A percentile compares a stretch with the other conserved stretches of the same genome.
Conservation (phyloP, 2,888 invertebrate species). For the Podotricha telesiphe region DNA sequence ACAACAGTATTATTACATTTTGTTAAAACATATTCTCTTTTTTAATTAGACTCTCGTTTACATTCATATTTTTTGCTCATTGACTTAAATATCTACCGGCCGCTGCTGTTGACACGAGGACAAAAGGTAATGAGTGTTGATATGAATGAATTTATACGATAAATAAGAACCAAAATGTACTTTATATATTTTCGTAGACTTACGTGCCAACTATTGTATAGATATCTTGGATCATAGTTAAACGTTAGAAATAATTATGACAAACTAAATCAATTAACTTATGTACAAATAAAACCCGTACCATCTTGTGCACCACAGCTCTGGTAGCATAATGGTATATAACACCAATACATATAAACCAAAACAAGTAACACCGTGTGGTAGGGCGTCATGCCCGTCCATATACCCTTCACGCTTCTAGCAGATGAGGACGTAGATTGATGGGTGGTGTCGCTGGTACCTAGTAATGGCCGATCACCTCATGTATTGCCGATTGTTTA, state of each 20-base stretch:
- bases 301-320: no score
- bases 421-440: constrained; percentile 51
- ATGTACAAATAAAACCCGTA: no score
- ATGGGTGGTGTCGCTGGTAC: constrained; percentile 47
- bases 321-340: no score
- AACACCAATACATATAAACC: neutral
- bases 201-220: neutral
- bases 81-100: constrained; percentile 11
- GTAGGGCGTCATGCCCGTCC: constrained; percentile 26
- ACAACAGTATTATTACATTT: neutral
- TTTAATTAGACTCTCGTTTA: constrained; percentile 27
- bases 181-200: neutral
- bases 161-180: neutral
- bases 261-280: neutral
- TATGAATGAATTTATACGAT: neutral
- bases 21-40: constrained; percentile 24
- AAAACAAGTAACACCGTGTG: neutral
- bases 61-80: constrained; percentile 22
- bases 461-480: constrained; percentile 46
- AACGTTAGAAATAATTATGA: neutral
- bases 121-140: constrained; percentile 1
- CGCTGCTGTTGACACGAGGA: neutral
- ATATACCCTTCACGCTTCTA: constrained; percentile 46
- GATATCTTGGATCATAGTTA: constrained; percentile 12
- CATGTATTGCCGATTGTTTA: constrained; percentile 48